Percentiles rank a stretch among this genome's conserved stretches.
These are phyloP conservation scores for Syndactyla subalaris DNA, from an alignment of 2,797 vertebrate species.

Conservation along the genomic window DNA sequence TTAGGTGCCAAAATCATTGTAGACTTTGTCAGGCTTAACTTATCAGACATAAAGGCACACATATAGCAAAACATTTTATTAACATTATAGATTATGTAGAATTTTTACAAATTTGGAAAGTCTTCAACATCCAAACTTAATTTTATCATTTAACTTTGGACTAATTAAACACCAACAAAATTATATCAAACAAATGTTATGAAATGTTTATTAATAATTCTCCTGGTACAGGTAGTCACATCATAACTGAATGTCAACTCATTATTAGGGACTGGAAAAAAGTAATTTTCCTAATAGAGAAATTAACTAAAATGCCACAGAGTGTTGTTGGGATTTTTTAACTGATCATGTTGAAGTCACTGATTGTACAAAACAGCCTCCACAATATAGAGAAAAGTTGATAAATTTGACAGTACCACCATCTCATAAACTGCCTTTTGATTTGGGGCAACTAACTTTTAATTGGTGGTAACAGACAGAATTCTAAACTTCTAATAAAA, in stretches of 20 bases:
- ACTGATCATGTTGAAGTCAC: not conserved
- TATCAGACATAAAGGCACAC: not conserved
- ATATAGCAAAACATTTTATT: not conserved
- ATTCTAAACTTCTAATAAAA: not conserved
- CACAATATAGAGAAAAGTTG: not conserved
- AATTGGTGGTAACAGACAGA: not conserved
- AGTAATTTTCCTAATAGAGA: slow-evolving; percentile 6
- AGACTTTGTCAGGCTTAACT: not conserved
- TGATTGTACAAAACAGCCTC: not conserved
- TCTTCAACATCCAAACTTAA: not conserved
- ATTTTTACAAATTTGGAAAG: not conserved
- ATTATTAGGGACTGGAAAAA: slow-evolving; percentile 5
- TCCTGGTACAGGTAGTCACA: not conserved
- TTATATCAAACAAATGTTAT: not conserved
- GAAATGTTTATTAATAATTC: slow-evolving; percentile 38
- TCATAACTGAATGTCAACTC: slow-evolving; percentile 41
- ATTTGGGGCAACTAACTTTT: not conserved
- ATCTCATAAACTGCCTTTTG: not conserved
- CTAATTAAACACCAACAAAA: not conserved
- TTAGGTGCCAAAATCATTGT: not conserved
- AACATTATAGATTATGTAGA: not conserved
- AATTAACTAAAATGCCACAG: slow-evolving; percentile 39
- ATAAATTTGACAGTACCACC: not conserved
- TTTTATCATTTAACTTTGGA: not conserved
- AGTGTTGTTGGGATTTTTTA: not conserved